Evolutionary conservation across 2,888 invertebrate genomes (phyloP), one percentile per base, ranked within the genome.

Genomic region (Caenorhabditis uteleia): DNA sequence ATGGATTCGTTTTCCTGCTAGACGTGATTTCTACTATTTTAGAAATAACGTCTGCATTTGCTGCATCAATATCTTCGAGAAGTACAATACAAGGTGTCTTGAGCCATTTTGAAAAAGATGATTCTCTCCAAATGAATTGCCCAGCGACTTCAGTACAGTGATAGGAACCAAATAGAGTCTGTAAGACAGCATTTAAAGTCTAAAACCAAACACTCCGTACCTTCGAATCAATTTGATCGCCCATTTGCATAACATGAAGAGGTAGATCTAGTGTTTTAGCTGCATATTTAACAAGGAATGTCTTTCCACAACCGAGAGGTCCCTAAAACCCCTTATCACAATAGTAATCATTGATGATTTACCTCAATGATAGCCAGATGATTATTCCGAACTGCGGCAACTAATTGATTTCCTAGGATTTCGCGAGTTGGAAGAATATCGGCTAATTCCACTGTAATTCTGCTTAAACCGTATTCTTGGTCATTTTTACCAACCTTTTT

Each of bases 161-260:
- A 84, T 94, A 94, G 0, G 91, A 90, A 0, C 98, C 98, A 8
- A 98, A 86, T 49, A 99, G 85, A 88, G 93, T 84, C 86, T n/a
- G n/a, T n/a, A n/a, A n/a, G n/a, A n/a, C n/a, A n/a, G n/a, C n/a
- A n/a, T n/a, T n/a, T n/a, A 87, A 76, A 48, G 20, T 38, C 43
- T 36, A n/a, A 3, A 50, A 40, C 6, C 40, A 86, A 92, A 85
- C n/a, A n/a, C n/a, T n/a, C n/a, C n/a, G n/a, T n/a, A n/a, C n/a
- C n/a, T 95, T 91, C 49, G 93, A 91, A 84, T 98, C 97, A 2
- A 93, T 93, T 85, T 98, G 93, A 85, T 97, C 95, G 6, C 95
- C 94, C 27, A 98, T 86, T 82, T 98, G 97, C 25, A 98, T 90
- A 84, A 92, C 91, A 62, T 91, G 87, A 48, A 91, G 88, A 45